These are phyloP conservation scores for Apantesis nais DNA, from an alignment of 2,888 invertebrate genomes.

Conservation along the genomic window DNA sequence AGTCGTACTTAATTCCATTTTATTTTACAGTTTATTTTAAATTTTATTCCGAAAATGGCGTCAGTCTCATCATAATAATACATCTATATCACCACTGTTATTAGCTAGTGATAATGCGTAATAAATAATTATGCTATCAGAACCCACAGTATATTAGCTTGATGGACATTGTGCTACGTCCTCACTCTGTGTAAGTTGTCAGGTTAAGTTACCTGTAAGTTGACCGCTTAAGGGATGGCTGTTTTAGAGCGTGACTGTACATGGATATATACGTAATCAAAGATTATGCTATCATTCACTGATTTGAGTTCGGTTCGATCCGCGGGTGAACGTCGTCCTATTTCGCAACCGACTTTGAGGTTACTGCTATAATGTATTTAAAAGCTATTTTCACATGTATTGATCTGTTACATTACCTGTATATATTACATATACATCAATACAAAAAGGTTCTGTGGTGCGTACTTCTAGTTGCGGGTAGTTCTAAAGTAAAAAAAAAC, in stretches of 20 bases:
- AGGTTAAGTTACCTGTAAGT: neutral
- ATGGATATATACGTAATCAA: neutral
- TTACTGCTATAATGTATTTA: neutral
- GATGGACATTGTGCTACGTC: constrained; percentile 15
- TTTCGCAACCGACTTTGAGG: neutral
- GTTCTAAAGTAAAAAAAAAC: neutral
- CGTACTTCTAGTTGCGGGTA: neutral
- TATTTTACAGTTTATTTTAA: too few relatives aligned
- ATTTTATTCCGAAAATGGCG: too few relatives aligned
- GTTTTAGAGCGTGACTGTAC: neutral
- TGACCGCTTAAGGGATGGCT: neutral
- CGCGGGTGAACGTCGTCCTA: constrained; percentile 2
- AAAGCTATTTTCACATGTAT: neutral
- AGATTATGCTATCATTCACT: neutral
- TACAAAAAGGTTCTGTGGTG: too few relatives aligned
- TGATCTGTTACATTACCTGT: neutral
- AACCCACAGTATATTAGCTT: constrained; percentile 26
- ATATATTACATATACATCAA: neutral
- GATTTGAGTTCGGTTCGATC: neutral
- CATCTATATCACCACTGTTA: too few relatives aligned
- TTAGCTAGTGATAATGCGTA: too few relatives aligned
- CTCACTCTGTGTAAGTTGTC: neutral
- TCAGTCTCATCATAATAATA: too few relatives aligned
- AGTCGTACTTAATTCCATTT: too few relatives aligned
- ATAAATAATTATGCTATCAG: neutral